Evolutionary conservation across 2,797 vertebrate genomes (phyloP), one percentile per base, ranked within the genome.

Genomic region (Mallotus villosus): DNA sequence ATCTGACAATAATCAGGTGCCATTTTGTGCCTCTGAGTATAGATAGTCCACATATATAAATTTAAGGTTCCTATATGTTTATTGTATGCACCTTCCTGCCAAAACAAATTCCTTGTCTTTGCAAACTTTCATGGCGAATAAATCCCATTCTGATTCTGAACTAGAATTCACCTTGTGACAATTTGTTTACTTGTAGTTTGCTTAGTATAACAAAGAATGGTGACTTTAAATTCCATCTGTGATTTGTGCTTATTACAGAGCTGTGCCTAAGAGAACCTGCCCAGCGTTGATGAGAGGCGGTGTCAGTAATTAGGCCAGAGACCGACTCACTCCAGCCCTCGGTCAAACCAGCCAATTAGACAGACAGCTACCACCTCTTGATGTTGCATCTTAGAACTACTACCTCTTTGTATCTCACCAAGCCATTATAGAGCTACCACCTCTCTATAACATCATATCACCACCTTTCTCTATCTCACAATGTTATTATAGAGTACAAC

Each of bases 361-460:
- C 49, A 53, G 49, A 53, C 14, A 53, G 49, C 49, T 53, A 19
- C 49, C 49, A 16, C 49, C 49, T 53, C 16, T 53, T 53, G 49
- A 53, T 53, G 49, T 53, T 16, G 19, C 14, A 53, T 53, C 16
- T 1, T 53, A 4, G 14, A 19, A 19, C 49, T 49, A 49, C 2
- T 16, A 19, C 49, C 14, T 53, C 49, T 53, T 12, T 53, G 3
- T 19, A 2, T 16, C 49, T 53, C 49, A 53, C 4, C 19, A 19
- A 19, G 49, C 49, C 49, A 53, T 53, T 5, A 53, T 53, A 16
- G 37, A 29, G 72, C 51, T 68, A 67, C 32, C 61, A 55, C 21
- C 53, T 41, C 55, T 34, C 32, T 68, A 68, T 4, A 29, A 27
- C 32, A 70, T 63, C 25, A 27, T 74, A 60, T 25, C 58, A 60